Conservation (phyloP, 2,113 vertebrate genomes). For the Podarcis raffonei region DNA sequence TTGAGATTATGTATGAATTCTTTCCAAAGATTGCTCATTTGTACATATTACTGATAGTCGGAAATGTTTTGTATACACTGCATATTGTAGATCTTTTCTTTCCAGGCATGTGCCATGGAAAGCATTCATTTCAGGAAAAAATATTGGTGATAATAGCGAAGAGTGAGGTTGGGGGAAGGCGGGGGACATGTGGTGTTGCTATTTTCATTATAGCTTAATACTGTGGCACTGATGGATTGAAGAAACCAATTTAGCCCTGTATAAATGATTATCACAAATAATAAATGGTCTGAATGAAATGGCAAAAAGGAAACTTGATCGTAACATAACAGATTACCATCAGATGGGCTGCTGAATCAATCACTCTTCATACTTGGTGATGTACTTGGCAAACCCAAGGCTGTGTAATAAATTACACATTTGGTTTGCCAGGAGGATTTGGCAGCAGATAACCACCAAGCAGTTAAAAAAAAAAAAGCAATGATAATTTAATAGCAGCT, state of each 20-base stretch:
- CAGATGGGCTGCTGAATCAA: neutral
- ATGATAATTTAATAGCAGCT: conserved; percentile 21
- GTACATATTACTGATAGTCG: neutral
- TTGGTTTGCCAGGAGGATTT: conserved; percentile 5
- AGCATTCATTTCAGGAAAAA: neutral
- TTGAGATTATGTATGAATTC: neutral
- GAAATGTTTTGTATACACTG: neutral
- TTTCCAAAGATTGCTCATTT: too few species aligned
- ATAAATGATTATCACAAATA: neutral
- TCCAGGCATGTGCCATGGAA: neutral
- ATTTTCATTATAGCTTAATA: neutral
- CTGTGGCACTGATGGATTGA: neutral
- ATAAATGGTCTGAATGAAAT: neutral
- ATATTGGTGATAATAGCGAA: neutral
- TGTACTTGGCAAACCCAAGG: neutral
- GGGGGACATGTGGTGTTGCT: neutral
- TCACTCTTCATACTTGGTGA: neutral
- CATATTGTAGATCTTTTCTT: neutral
- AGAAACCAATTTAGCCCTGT: neutral
- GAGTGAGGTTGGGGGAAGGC: neutral
- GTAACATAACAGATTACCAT: neutral
- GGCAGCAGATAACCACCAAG: conserved; percentile 2
- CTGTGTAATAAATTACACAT: neutral
- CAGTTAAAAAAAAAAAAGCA: conserved; percentile 2
- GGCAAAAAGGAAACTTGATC: neutral